Evolutionary conservation across 2,888 invertebrate species (phyloP).

Genomic region (Corythucha ciliata): DNA sequence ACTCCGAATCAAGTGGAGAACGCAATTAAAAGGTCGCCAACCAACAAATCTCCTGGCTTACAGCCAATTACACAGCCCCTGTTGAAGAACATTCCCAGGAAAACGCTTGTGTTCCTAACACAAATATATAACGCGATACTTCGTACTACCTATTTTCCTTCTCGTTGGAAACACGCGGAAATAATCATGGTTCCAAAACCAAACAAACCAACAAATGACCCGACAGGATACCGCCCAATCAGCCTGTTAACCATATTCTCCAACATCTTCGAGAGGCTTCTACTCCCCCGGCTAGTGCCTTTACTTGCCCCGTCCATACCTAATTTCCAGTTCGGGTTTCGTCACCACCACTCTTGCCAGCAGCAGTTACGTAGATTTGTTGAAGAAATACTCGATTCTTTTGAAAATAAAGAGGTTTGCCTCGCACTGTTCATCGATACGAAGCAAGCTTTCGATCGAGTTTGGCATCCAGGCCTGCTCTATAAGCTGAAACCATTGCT

Average conservation of each 20-base stretch:
- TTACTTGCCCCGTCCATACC: neutral
- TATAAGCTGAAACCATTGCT: conserved; percentile 3
- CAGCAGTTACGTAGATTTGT: neutral
- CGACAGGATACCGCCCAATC: neutral
- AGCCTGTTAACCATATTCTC: neutral
- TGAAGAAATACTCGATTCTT: neutral
- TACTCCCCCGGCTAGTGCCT: neutral
- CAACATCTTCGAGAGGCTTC: conserved; percentile 1
- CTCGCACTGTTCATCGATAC: neutral
- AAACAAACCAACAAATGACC: neutral
- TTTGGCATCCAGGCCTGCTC: neutral
- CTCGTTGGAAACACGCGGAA: conserved; percentile 9
- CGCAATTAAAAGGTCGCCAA: conserved; percentile 17
- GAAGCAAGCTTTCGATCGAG: too few species aligned
- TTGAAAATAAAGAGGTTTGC: neutral
- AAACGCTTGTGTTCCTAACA: neutral
- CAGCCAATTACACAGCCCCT: conserved; percentile 15
- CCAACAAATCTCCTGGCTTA: conserved; percentile 12
- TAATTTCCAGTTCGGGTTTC: conserved; percentile 5
- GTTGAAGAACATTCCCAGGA: conserved; percentile 5
- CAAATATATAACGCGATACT: conserved; percentile 10
- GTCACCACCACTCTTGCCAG: neutral
- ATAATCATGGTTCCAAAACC: conserved; percentile 7
- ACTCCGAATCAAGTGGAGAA: conserved; percentile 7
- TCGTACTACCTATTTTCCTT: conserved; percentile 5